phyloP scores from a whole-genome alignment of 2,888 invertebrate genomes.

The Celastrina argiolus region DNA sequence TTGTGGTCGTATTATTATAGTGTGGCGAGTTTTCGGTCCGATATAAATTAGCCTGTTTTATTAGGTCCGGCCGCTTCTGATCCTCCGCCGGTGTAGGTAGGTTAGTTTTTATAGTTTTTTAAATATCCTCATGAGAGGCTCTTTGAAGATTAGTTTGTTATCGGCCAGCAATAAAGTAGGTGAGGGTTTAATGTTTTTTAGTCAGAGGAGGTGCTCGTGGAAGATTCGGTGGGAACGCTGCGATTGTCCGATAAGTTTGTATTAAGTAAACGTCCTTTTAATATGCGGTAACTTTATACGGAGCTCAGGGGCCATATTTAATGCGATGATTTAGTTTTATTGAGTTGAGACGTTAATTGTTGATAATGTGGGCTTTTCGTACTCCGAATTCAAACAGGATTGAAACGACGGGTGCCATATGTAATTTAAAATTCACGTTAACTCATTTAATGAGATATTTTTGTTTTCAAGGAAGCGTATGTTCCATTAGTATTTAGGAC shows the following conservation, averaged over 20 bases:
- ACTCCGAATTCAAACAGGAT: neutral
- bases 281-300: constrained; percentile 33
- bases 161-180: constrained; percentile 64
- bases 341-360: constrained; percentile 21
- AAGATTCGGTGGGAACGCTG: constrained; percentile 41
- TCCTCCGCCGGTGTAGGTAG: constrained; percentile 47
- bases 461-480: neutral
- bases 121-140: constrained; percentile 57
- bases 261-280: constrained; percentile 37
- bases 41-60: constrained; percentile 67
- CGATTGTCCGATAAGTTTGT: constrained; percentile 41
- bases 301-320: constrained; percentile 25
- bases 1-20: constrained; percentile 54
- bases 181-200: constrained; percentile 42
- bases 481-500: neutral
- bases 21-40: constrained; percentile 42
- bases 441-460: neutral
- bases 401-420: neutral
- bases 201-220: constrained; percentile 35
- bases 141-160: constrained; percentile 69
- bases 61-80: constrained; percentile 54
- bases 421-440: neutral
- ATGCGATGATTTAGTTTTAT: constrained; percentile 26
- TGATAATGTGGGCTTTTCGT: constrained; percentile 13
- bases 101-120: constrained; percentile 66